A percentile compares a stretch with the other conserved stretches of the same genome.
phyloP scores from a whole-genome alignment of 2,888 invertebrate species.

The Aradus depressus region DNA sequence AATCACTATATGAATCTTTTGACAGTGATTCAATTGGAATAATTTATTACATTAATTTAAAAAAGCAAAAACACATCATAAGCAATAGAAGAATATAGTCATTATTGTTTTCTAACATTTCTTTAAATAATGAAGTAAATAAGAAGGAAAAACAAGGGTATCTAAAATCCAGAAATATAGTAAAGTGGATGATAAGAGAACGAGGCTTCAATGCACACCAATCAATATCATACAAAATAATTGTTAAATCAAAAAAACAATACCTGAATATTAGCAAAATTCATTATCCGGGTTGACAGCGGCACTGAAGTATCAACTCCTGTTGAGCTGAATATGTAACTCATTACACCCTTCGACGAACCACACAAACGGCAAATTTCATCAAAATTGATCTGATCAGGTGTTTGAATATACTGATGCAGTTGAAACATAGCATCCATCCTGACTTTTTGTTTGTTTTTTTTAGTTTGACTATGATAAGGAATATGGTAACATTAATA shows the following conservation, averaged over 20 bases:
- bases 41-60: too few relatives aligned
- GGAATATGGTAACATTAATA: too few relatives aligned
- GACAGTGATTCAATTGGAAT: too few relatives aligned
- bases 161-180: neutral
- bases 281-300: slow-evolving; percentile 44
- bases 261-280: slow-evolving; percentile 46
- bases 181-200: neutral
- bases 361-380: slow-evolving; percentile 54
- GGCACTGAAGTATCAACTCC: slow-evolving; percentile 41
- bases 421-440: slow-evolving; percentile 5
- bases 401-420: slow-evolving; percentile 1
- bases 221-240: neutral
- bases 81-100: too few relatives aligned
- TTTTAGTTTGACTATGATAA: too few relatives aligned
- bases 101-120: too few relatives aligned
- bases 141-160: neutral
- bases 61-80: too few relatives aligned
- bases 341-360: slow-evolving; percentile 48
- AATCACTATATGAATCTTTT: too few relatives aligned
- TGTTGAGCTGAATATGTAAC: slow-evolving; percentile 50
- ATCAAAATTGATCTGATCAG: slow-evolving; percentile 25
- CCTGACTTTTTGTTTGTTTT: too few relatives aligned
- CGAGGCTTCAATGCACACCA: neutral
- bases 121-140: too few relatives aligned
- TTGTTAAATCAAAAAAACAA: slow-evolving; percentile 4